These are phyloP conservation scores for Junonia oenone DNA, from an alignment of 2,888 invertebrate genomes.

Conservation along the genomic window DNA sequence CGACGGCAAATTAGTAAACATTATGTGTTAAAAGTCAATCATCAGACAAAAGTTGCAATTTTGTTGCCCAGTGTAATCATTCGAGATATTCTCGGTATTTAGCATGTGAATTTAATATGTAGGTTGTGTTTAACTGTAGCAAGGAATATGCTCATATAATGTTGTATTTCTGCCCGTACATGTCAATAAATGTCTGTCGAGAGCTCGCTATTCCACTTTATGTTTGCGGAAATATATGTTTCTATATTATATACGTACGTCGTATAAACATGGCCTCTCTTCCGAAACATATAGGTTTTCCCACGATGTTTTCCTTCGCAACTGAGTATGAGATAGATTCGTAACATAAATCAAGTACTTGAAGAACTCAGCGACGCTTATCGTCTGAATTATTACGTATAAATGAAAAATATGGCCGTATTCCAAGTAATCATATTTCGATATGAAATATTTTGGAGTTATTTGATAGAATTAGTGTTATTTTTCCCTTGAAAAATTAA, in stretches of 20 bases:
- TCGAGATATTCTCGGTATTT: not conserved
- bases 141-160: not conserved
- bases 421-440: too few species aligned
- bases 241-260: too few species aligned
- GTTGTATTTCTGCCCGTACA: not conserved
- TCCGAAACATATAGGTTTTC: not conserved
- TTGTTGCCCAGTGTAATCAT: too few species aligned
- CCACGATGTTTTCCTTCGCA: not conserved
- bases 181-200: not conserved
- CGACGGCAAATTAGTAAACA: too few species aligned
- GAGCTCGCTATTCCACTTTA: not conserved
- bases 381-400: not conserved
- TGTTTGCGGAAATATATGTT: too few species aligned
- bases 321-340: not conserved
- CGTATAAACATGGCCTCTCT: too few species aligned
- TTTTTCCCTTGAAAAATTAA: too few species aligned
- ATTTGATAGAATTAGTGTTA: too few species aligned
- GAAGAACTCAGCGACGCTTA: not conserved
- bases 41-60: too few species aligned
- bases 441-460: too few species aligned
- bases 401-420: too few species aligned
- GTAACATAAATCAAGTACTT: not conserved
- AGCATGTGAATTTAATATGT: not conserved
- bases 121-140: not conserved
- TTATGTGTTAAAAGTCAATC: too few species aligned